These are phyloP conservation scores for Corvus moneduloides DNA, from an alignment of 2,113 vertebrate genomes.

Conservation along the genomic window DNA sequence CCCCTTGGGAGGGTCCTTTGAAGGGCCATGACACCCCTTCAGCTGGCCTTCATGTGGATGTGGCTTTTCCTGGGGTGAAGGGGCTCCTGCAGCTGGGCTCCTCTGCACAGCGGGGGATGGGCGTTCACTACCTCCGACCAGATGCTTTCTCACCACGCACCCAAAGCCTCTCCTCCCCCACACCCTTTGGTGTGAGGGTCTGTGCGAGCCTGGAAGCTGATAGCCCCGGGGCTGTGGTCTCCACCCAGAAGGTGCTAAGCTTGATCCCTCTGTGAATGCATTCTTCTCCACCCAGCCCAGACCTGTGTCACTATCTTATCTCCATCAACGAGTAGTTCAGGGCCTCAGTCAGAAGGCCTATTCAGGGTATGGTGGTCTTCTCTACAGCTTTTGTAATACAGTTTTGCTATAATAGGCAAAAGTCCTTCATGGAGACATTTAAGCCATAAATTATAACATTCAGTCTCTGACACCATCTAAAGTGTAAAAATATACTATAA, in stretches of 20 bases:
- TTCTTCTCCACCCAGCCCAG: not conserved
- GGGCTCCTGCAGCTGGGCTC: not conserved
- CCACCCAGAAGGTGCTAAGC: too few species aligned
- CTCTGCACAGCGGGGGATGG: not conserved
- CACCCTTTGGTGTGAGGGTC: not conserved
- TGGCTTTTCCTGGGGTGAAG: not conserved
- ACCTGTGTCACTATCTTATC: not conserved
- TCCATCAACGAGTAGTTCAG: not conserved
- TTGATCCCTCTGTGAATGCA: not conserved
- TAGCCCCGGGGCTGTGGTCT: not conserved
- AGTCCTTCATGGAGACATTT: not conserved
- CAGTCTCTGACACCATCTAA: not conserved
- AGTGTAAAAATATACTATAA: not conserved
- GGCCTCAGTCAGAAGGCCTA: not conserved
- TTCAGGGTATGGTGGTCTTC: not conserved
- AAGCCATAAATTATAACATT: not conserved
- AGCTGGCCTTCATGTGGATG: too few species aligned
- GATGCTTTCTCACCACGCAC: not conserved
- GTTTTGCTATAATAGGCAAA: not conserved
- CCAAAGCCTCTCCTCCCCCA: not conserved
- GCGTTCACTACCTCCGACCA: not conserved
- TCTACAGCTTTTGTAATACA: not conserved
- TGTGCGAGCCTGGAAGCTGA: not conserved
- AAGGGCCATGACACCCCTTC: too few species aligned
- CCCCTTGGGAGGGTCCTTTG: not conserved